phyloP scores from a whole-genome alignment of 2,888 invertebrate species.

The Hirtodrosophila confusa region DNA sequence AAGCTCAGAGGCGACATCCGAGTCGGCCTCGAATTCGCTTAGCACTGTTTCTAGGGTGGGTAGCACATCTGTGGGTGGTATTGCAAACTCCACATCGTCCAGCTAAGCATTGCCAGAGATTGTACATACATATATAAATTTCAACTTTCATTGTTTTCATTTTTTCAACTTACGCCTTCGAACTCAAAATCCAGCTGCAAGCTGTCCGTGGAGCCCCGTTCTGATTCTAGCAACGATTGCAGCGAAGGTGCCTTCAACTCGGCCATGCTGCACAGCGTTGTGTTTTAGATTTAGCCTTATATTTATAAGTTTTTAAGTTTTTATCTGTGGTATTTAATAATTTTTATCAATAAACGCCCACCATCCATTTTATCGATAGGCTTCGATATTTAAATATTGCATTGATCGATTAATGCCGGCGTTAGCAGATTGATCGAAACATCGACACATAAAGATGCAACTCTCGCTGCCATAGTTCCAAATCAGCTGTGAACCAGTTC shows the following conservation, averaged over 20 bases:
- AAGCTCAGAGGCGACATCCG: conserved; percentile 85
- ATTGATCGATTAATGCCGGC: conserved; percentile 19
- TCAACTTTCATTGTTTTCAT: conserved; percentile 7
- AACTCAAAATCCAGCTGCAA: conserved; percentile 88
- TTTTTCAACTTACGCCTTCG: conserved; percentile 39
- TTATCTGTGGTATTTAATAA: conserved; percentile 15
- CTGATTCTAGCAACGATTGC: conserved; percentile 86
- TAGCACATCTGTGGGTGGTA: conserved; percentile 90
- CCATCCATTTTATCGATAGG: conserved; percentile 56
- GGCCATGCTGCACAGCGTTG: conserved; percentile 71
- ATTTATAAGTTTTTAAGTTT: conserved; percentile 16
- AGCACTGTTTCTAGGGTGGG: conserved; percentile 93
- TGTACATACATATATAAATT: conserved; percentile 5
- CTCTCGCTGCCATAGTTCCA: conserved; percentile 7
- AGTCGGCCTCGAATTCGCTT: conserved; percentile 89
- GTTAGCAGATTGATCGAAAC: neutral
- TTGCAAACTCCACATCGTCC: conserved; percentile 92
- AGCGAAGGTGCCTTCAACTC: conserved; percentile 83
- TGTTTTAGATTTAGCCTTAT: conserved; percentile 6
- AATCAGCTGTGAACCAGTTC: conserved; percentile 49
- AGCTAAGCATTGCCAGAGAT: conserved; percentile 85
- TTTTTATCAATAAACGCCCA: conserved; percentile 72
- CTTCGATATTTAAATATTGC: neutral
- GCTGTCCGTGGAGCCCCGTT: conserved; percentile 89
- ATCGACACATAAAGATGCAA: conserved; percentile 12